These are phyloP conservation scores for Aporophyla nigra DNA, from an alignment of 2,888 invertebrate species.

Conservation along the genomic window DNA sequence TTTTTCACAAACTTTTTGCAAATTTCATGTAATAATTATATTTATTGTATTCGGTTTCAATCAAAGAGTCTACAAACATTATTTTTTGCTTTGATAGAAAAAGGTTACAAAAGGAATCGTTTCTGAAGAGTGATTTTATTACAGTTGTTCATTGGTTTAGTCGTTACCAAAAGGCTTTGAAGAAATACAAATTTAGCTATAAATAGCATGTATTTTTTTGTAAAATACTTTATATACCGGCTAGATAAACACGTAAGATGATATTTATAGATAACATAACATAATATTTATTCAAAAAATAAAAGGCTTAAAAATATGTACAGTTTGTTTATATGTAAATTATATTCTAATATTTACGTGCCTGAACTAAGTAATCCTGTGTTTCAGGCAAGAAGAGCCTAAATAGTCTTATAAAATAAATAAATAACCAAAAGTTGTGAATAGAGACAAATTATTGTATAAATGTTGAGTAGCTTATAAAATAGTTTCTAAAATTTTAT, in stretches of 20 bases:
- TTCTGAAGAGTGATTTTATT: slow-evolving; percentile 24
- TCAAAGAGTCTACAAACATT: slow-evolving; percentile 16
- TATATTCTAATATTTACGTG: too few relatives aligned
- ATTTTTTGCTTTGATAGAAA: slow-evolving; percentile 11
- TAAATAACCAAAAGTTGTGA: too few relatives aligned
- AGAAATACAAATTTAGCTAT: not conserved
- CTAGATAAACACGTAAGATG: not conserved
- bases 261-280: not conserved
- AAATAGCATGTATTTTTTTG: not conserved
- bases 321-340: too few relatives aligned
- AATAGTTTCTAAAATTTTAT: too few relatives aligned
- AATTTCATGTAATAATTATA: slow-evolving; percentile 32
- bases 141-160: slow-evolving; percentile 20
- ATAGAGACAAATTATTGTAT: too few relatives aligned
- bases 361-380: too few relatives aligned
- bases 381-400: too few relatives aligned
- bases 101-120: slow-evolving; percentile 32
- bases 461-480: too few relatives aligned
- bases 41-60: slow-evolving; percentile 38
- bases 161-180: slow-evolving; percentile 23
- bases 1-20: slow-evolving; percentile 34
- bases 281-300: too few relatives aligned
- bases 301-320: too few relatives aligned
- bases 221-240: not conserved
- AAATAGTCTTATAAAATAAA: too few relatives aligned